Percentiles rank a stretch among this genome's conserved stretches.
Evolutionary conservation across 2,113 vertebrate species (phyloP).

Genomic region (Coptodon bakossiorum): DNA sequence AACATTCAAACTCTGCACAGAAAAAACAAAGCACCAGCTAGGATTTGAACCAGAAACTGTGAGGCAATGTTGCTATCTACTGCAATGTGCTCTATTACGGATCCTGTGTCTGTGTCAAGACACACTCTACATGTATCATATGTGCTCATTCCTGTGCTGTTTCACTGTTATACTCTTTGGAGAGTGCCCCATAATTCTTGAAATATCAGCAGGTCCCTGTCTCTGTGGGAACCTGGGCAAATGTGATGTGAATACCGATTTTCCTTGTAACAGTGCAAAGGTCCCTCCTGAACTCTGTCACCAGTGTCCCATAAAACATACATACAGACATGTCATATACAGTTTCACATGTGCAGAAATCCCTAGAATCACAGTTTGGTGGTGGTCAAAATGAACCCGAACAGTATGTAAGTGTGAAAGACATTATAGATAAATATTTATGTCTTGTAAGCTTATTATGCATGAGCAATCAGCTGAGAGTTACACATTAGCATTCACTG

Average conservation of each 20-base stretch:
- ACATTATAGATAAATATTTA: background rate
- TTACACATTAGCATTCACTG: background rate
- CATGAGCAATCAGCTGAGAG: background rate
- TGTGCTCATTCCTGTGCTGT: background rate
- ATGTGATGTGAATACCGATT: background rate
- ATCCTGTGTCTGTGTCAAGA: background rate
- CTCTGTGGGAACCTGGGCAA: background rate
- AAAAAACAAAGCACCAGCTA: background rate
- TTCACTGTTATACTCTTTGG: background rate
- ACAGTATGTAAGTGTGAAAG: background rate
- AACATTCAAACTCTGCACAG: background rate
- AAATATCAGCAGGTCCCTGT: background rate
- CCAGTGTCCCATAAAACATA: background rate
- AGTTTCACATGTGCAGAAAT: background rate
- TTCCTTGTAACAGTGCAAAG: background rate
- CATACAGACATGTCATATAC: background rate
- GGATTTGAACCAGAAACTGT: background rate
- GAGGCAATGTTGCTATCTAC: background rate
- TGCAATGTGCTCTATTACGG: background rate
- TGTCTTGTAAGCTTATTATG: background rate
- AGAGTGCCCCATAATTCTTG: background rate
- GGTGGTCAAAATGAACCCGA: background rate
- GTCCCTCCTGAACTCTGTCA: background rate
- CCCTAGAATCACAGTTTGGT: background rate
- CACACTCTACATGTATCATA: rapidly evolving